Conservation (phyloP, 2,113 vertebrate genomes). For the Entomyzon cyanotis region DNA sequence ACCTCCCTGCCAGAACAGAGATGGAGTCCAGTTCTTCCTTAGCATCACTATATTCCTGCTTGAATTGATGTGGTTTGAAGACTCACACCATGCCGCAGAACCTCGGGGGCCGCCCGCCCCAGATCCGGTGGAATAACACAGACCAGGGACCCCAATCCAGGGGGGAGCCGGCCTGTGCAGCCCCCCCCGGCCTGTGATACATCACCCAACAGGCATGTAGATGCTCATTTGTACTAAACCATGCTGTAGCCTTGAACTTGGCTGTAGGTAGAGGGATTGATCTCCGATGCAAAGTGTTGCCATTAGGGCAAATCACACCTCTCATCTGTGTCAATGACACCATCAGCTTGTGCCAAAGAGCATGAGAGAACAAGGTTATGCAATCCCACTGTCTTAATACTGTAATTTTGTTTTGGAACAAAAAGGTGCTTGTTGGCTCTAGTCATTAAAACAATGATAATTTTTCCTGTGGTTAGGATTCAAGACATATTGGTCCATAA, state of each 20-base stretch:
- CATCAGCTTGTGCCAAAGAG: neutral
- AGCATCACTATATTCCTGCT: no score
- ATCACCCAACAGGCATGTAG: neutral
- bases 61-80: no score
- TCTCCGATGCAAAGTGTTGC: neutral
- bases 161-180: no score
- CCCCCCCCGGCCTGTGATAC: no score
- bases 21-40: no score
- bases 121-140: no score
- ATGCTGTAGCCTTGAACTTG: neutral
- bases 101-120: no score
- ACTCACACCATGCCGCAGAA: no score
- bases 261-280: neutral
- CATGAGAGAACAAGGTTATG: neutral
- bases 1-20: no score
- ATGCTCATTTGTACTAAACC: neutral
- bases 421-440: neutral
- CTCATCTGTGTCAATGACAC: neutral
- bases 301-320: neutral
- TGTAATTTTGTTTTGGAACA: neutral
- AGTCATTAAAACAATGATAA: neutral
- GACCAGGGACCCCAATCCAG: no score
- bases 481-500: neutral
- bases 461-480: neutral
- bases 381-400: neutral